These are phyloP conservation scores for Pelodytes ibericus DNA, from an alignment of 2,797 vertebrate species.

Conservation along the genomic window DNA sequence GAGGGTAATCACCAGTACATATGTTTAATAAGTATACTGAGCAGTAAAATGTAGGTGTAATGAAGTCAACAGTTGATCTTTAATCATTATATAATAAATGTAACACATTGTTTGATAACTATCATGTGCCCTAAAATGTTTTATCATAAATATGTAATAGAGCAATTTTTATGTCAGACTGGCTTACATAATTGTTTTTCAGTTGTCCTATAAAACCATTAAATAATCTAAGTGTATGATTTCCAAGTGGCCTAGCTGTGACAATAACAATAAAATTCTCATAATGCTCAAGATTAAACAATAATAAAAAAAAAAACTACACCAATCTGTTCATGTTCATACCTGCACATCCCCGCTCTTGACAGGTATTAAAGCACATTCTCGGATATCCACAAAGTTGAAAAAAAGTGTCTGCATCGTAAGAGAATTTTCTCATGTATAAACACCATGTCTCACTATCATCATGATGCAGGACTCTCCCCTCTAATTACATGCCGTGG, in stretches of 20 bases:
- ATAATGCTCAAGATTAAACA: not conserved
- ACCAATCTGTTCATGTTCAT: not conserved
- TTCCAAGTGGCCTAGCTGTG: not conserved
- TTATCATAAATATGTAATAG: no score
- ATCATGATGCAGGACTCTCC: not conserved
- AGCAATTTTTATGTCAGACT: no score
- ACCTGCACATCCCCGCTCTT: not conserved
- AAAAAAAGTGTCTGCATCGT: not conserved
- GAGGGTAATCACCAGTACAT: no score
- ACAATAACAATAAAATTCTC: not conserved
- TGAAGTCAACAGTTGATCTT: no score
- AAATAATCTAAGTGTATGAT: no score
- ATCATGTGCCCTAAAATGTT: no score
- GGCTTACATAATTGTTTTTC: no score
- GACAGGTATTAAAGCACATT: constrained; percentile 14
- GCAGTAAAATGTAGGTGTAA: no score
- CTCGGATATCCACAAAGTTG: not conserved
- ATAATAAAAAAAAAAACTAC: not conserved
- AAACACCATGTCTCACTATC: constrained; percentile 8
- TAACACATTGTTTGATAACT: no score
- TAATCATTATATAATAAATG: no score
- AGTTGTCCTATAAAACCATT: no score
- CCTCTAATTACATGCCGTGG: constrained; percentile 9
- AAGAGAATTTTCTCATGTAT: not conserved
- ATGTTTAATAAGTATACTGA: no score